phyloP scores from a whole-genome alignment of 2,797 vertebrate genomes.

The Molossus molossus region DNA sequence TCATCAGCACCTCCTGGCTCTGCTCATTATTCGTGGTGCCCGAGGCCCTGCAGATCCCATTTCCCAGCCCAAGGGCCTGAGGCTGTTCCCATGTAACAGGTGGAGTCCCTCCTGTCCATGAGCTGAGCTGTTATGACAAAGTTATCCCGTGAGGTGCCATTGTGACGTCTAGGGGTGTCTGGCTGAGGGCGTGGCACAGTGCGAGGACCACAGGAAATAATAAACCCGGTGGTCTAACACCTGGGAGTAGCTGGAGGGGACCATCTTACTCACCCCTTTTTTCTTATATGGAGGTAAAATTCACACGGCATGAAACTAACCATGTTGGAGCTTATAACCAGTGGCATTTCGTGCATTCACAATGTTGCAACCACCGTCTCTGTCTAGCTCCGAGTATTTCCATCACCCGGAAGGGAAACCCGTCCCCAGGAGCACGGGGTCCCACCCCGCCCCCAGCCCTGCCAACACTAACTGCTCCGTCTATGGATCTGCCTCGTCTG shows the following conservation, averaged over 20 bases:
- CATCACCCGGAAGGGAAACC: not conserved
- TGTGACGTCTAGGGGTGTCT: no score
- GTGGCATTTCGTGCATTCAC: no score
- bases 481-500: no score
- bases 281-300: not conserved
- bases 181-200: not conserved
- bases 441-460: accelerated
- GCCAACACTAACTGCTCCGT: accelerated
- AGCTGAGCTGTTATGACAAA: not conserved
- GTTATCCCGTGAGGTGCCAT: accelerated
- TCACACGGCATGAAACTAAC: not conserved
- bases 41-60: not conserved
- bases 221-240: accelerated
- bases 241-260: not conserved
- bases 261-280: not conserved
- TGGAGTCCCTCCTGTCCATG: not conserved
- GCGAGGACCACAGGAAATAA: not conserved
- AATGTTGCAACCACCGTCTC: no score
- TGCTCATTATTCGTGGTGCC: conserved; percentile 82
- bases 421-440: accelerated
- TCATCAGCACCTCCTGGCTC: conserved; percentile 81
- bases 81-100: not conserved
- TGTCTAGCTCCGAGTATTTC: not conserved
- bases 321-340: no score
- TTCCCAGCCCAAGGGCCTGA: not conserved